Conservation (phyloP, 2,113 vertebrate genomes). For the Salvelinus fontinalis region DNA sequence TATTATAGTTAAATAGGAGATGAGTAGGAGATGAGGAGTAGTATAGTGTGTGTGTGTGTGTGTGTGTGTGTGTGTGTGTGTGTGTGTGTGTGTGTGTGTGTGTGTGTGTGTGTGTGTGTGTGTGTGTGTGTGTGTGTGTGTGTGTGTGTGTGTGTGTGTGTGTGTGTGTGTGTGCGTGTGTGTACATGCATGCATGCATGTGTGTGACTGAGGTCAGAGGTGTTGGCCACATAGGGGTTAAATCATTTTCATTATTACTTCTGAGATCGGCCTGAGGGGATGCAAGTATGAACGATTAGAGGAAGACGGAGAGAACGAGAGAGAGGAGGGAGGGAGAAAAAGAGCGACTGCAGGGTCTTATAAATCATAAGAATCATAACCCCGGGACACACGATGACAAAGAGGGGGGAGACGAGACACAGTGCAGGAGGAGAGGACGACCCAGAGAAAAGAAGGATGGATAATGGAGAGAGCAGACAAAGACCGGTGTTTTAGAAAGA, state of each 20-base stretch:
- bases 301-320: slow-evolving; percentile 35
- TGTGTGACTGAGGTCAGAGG: slow-evolving; percentile 37
- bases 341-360: slow-evolving; percentile 44
- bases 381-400: slow-evolving; percentile 41
- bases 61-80: not conserved
- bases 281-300: slow-evolving; percentile 56
- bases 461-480: not conserved
- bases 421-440: not conserved
- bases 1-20: not conserved
- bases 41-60: not conserved
- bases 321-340: slow-evolving; percentile 40
- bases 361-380: slow-evolving; percentile 62
- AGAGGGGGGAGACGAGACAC: slow-evolving; percentile 32
- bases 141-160: not conserved
- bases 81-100: not conserved
- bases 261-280: slow-evolving; percentile 50
- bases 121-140: not conserved
- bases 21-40: not conserved
- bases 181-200: not conserved
- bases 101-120: not conserved
- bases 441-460: not conserved
- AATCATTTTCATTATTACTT: slow-evolving; percentile 61
- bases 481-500: not conserved
- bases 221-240: slow-evolving; percentile 48
- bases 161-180: not conserved